phyloP scores from a whole-genome alignment of 2,888 invertebrate species.

The Epiblema foenella region DNA sequence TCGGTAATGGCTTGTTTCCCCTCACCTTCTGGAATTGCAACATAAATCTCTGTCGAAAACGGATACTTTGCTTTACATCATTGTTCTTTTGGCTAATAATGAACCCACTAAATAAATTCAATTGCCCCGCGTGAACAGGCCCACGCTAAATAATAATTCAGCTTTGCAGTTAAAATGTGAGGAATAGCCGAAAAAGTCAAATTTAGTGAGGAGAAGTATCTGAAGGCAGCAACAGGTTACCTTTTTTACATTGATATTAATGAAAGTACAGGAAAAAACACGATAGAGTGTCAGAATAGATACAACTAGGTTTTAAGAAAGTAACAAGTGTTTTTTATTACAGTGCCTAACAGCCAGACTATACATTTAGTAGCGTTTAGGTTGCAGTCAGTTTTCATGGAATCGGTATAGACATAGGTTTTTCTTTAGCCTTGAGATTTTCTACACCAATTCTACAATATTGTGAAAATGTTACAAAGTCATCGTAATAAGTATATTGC shows the following conservation, averaged over 20 bases:
- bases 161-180: background rate
- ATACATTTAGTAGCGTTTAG: background rate
- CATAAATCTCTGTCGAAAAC: slow-evolving; percentile 69
- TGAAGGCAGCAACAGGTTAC: slow-evolving; percentile 25
- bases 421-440: background rate
- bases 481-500: background rate
- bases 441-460: background rate
- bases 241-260: slow-evolving; percentile 20
- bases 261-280: slow-evolving; percentile 12
- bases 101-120: slow-evolving; percentile 36
- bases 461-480: background rate
- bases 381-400: background rate
- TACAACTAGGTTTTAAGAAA: background rate
- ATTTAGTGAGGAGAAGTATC: slow-evolving; percentile 8
- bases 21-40: slow-evolving; percentile 67
- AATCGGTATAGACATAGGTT: background rate
- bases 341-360: background rate
- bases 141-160: background rate
- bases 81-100: slow-evolving; percentile 56
- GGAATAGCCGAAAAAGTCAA: slow-evolving; percentile 6
- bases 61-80: slow-evolving; percentile 62
- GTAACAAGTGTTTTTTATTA: background rate
- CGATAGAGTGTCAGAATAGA: background rate
- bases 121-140: slow-evolving; percentile 5
- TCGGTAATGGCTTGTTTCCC: slow-evolving; percentile 61